Conservation (phyloP, 2,113 vertebrate species). For the Saimiri boliviensis region DNA sequence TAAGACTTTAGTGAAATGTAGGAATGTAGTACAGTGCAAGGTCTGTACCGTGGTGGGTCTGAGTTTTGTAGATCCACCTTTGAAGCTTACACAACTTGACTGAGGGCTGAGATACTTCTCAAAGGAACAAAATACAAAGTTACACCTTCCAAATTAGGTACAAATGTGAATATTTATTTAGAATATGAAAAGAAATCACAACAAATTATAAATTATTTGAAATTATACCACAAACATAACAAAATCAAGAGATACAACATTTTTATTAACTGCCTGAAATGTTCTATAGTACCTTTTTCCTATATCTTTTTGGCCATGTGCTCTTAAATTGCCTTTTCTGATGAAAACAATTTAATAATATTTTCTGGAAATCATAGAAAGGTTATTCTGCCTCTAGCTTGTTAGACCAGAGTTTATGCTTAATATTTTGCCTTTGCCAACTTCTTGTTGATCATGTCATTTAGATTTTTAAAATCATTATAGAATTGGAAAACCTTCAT, state of each 20-base stretch:
- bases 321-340: not conserved
- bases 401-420: not conserved
- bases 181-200: slow-evolving; percentile 10
- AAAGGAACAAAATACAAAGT: not conserved
- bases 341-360: not conserved
- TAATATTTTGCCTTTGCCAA: not conserved
- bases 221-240: not conserved
- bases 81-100: not conserved
- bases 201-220: not conserved
- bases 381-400: not conserved
- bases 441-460: not conserved
- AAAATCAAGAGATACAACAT: not conserved
- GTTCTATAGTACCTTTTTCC: not conserved
- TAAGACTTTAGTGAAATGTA: not conserved
- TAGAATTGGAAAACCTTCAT: not conserved
- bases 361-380: not conserved
- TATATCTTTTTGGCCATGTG: not conserved
- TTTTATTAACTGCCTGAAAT: not conserved
- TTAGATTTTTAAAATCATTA: not conserved
- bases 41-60: not conserved
- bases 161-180: slow-evolving; percentile 1
- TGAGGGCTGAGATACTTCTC: not conserved
- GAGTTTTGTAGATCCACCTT: not conserved
- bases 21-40: not conserved
- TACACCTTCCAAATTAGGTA: slow-evolving; percentile 4